A percentile compares a stretch with the other conserved stretches of the same genome.
Evolutionary conservation across 2,797 vertebrate genomes (phyloP).

Genomic region (Borostomias antarcticus): DNA sequence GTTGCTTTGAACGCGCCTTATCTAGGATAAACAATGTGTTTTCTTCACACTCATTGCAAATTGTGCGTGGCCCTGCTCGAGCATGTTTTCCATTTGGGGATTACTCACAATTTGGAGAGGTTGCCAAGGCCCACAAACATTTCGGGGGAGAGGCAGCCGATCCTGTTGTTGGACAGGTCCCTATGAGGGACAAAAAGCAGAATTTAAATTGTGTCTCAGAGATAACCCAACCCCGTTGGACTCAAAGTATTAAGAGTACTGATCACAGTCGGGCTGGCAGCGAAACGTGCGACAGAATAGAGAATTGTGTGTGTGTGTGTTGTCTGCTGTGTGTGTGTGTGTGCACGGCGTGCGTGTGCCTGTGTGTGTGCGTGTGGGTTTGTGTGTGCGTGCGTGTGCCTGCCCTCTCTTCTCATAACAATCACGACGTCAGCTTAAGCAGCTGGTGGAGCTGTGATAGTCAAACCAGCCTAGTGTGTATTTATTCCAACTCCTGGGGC

Average conservation of each 20-base stretch:
- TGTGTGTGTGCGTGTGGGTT: not conserved
- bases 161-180: slow-evolving; percentile 92
- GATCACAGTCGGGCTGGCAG: slow-evolving; percentile 12
- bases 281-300: slow-evolving; percentile 1
- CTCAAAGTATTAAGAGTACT: slow-evolving; percentile 35
- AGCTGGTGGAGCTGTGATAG: slow-evolving; percentile 26
- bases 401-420: not conserved
- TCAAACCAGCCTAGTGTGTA: slow-evolving; percentile 26
- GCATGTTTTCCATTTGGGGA: slow-evolving; percentile 49
- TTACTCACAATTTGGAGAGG: slow-evolving; percentile 90
- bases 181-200: slow-evolving; percentile 69
- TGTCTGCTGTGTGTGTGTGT: slow-evolving; percentile 4
- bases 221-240: slow-evolving; percentile 32
- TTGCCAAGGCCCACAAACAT: slow-evolving; percentile 86
- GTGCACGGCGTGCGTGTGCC: slow-evolving; percentile 6
- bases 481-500: slow-evolving; percentile 39
- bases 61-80: slow-evolving; percentile 22
- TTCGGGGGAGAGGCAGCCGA: slow-evolving; percentile 87
- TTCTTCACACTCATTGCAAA: slow-evolving; percentile 15
- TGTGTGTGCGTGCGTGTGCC: slow-evolving; percentile 3
- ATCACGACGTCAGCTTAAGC: slow-evolving; percentile 14
- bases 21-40: slow-evolving; percentile 21
- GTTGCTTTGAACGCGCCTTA: slow-evolving; percentile 13
- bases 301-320: too few relatives aligned
- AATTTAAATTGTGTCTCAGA: slow-evolving; percentile 29